phyloP scores from a whole-genome alignment of 2,113 vertebrate genomes.

The Paramormyrops kingsleyae region DNA sequence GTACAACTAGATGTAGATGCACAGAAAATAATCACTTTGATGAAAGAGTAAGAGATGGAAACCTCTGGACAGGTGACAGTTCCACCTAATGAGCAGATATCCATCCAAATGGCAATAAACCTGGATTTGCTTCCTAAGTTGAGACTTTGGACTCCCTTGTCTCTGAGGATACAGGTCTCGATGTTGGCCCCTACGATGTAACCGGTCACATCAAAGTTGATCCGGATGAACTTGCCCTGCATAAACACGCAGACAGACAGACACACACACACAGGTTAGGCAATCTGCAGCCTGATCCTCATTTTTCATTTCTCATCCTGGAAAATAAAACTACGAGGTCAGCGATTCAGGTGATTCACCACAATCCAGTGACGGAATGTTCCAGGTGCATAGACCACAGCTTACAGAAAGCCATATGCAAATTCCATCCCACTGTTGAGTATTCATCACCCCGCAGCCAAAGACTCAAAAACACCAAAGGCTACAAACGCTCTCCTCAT shows the following conservation, averaged over 20 bases:
- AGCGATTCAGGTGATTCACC: neutral
- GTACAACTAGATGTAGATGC: neutral
- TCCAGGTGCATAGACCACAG: neutral
- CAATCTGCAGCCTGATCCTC: neutral
- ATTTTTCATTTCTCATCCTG: neutral
- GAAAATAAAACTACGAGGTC: neutral
- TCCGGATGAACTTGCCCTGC: constrained; percentile 96
- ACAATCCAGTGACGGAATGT: neutral
- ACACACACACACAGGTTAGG: neutral
- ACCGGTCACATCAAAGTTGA: constrained; percentile 97
- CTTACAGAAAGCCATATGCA: neutral
- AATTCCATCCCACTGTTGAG: neutral
- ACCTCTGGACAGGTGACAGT: neutral
- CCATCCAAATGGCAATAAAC: neutral
- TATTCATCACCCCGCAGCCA: neutral
- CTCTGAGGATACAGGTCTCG: constrained; percentile 94
- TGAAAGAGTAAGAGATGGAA: neutral
- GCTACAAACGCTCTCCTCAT: neutral
- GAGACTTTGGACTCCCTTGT: neutral
- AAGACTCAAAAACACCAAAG: neutral
- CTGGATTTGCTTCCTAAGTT: neutral
- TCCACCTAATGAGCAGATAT: too few relatives aligned
- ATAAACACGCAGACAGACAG: constrained; percentile 27
- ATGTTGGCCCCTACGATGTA: constrained; percentile 99
- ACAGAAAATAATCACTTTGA: neutral